Percentiles rank a stretch among this genome's conserved stretches.
Conservation (phyloP, 2,888 invertebrate genomes). For the Megastigmus dorsalis region DNA sequence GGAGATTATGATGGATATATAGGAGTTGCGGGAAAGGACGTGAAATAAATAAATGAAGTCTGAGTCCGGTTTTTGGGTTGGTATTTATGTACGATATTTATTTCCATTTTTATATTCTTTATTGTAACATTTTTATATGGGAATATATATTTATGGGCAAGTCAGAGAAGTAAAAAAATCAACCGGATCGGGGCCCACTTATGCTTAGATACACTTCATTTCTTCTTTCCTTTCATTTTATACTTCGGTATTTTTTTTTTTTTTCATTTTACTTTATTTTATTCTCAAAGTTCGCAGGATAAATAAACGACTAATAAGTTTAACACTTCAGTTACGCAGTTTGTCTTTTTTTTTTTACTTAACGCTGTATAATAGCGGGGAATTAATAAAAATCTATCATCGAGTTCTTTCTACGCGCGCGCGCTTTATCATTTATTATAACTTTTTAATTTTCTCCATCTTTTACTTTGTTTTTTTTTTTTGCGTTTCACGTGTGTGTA, state of each 20-base stretch:
- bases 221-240: constrained; percentile 53
- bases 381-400: constrained; percentile 53
- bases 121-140: constrained; percentile 66
- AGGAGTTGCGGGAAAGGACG: background rate
- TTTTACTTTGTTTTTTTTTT: background rate
- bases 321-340: constrained; percentile 49
- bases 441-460: constrained; percentile 6
- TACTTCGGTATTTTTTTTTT: constrained; percentile 50
- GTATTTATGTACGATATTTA: constrained; percentile 68
- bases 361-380: constrained; percentile 51
- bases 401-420: constrained; percentile 49
- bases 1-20: background rate
- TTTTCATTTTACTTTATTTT: constrained; percentile 5
- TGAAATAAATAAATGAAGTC: constrained; percentile 21
- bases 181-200: constrained; percentile 63
- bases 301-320: constrained; percentile 55
- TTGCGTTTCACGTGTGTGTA: background rate
- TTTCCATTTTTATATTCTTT: constrained; percentile 65
- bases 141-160: constrained; percentile 66
- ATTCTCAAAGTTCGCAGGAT: constrained; percentile 55
- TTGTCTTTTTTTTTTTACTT: constrained; percentile 47
- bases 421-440: constrained; percentile 43
- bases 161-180: constrained; percentile 67
- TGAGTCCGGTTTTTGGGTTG: constrained; percentile 54
- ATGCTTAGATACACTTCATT: constrained; percentile 58